Conservation (phyloP, 1,140 invertebrate genomes). For the Bombus ignitus region DNA sequence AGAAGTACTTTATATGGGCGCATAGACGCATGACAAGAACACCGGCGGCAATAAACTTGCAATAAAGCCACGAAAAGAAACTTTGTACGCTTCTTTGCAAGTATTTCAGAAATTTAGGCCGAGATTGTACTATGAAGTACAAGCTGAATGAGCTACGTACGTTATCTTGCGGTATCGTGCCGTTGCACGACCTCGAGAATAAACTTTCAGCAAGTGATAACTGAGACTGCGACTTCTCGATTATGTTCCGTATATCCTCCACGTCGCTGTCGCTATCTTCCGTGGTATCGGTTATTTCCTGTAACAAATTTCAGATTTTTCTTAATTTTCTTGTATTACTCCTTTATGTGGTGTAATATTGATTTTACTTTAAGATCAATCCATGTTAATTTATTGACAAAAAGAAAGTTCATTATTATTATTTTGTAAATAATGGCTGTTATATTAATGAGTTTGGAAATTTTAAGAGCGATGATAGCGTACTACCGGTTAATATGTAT, state of each 20-base stretch:
- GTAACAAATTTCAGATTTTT: conserved; percentile 25
- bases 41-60: not conserved
- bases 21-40: not conserved
- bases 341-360: not conserved
- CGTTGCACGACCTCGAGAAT: conserved; percentile 81
- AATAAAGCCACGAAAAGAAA: not conserved
- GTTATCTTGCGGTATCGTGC: conserved; percentile 78
- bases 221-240: conserved; percentile 83
- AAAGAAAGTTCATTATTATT: not conserved
- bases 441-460: not conserved
- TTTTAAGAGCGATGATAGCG: not conserved
- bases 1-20: not conserved
- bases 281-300: conserved; percentile 68
- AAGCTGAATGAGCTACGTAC: conserved; percentile 78
- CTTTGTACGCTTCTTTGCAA: not conserved
- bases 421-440: no score
- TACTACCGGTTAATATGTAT: not conserved
- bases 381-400: not conserved
- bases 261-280: conserved; percentile 80
- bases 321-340: not conserved
- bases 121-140: not conserved
- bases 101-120: accelerated
- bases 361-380: not conserved
- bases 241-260: conserved; percentile 85
- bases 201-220: conserved; percentile 84